Evolutionary conservation across 2,797 vertebrate species (phyloP).

Genomic region (Apogon hyalosoma): DNA sequence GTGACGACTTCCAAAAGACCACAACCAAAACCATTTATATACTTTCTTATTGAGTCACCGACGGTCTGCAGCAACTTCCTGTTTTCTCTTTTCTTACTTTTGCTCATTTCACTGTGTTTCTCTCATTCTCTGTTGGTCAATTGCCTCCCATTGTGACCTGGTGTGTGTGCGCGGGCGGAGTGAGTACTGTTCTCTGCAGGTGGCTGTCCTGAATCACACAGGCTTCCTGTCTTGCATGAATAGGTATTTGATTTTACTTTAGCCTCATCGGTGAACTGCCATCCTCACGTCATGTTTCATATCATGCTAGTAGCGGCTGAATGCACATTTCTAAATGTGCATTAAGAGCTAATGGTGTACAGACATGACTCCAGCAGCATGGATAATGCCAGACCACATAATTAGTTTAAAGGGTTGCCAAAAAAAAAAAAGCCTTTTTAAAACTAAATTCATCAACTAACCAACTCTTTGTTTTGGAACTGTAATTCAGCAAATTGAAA

Average conservation of each 20-base stretch:
- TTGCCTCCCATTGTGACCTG: slow-evolving; percentile 82
- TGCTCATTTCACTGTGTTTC: slow-evolving; percentile 84
- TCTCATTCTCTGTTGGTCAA: slow-evolving; percentile 83
- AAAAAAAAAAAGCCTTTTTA: not conserved
- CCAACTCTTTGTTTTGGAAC: slow-evolving; percentile 14
- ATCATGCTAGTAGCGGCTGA: slow-evolving; percentile 37
- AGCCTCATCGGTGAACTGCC: slow-evolving; percentile 64
- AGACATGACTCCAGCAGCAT: slow-evolving; percentile 29
- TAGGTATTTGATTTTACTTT: slow-evolving; percentile 88
- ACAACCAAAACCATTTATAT: slow-evolving; percentile 53
- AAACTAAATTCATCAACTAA: not conserved
- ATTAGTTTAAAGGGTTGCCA: slow-evolving; percentile 6
- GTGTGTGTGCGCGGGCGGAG: slow-evolving; percentile 87
- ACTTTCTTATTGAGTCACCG: slow-evolving; percentile 63
- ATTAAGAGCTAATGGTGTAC: slow-evolving; percentile 37
- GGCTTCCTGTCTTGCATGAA: slow-evolving; percentile 89
- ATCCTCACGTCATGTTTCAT: slow-evolving; percentile 50
- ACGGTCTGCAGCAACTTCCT: slow-evolving; percentile 69
- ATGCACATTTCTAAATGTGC: slow-evolving; percentile 71
- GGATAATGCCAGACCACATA: slow-evolving; percentile 66
- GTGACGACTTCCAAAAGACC: slow-evolving; percentile 28
- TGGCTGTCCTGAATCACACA: slow-evolving; percentile 80
- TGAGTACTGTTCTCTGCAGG: slow-evolving; percentile 84
- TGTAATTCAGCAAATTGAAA: slow-evolving; percentile 22
- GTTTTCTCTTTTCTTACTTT: slow-evolving; percentile 76